These are phyloP conservation scores for Anoura caudifer DNA, from an alignment of 2,113 vertebrate species.

Conservation along the genomic window DNA sequence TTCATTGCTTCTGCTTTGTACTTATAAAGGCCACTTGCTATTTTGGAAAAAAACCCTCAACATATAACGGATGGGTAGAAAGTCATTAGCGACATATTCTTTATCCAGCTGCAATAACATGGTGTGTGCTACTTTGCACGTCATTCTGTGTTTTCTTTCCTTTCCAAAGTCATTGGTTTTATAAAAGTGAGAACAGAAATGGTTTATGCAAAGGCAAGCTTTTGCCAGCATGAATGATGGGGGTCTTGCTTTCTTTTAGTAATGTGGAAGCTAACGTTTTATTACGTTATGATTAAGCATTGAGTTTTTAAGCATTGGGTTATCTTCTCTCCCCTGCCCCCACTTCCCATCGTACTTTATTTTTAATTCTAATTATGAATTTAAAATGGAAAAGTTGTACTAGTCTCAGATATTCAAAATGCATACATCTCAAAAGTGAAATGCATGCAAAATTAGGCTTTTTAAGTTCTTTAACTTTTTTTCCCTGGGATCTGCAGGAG, in stretches of 20 bases:
- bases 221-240: constrained; percentile 40
- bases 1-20: constrained; percentile 54
- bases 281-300: constrained; percentile 25
- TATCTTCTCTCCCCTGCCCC: not conserved
- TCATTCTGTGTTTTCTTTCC: constrained; percentile 62
- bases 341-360: constrained; percentile 12
- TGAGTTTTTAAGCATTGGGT: not conserved
- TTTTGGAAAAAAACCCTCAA: constrained; percentile 54
- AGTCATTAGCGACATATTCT: constrained; percentile 73
- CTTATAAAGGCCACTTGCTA: constrained; percentile 61
- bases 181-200: constrained; percentile 62
- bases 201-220: constrained; percentile 61
- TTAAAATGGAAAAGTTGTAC: not conserved
- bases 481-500: not conserved
- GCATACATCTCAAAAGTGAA: constrained; percentile 16
- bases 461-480: not conserved
- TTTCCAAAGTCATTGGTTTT: constrained; percentile 66
- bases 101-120: constrained; percentile 63
- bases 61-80: constrained; percentile 53
- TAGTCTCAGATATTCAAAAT: constrained; percentile 8
- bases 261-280: constrained; percentile 47
- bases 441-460: not conserved
- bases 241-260: constrained; percentile 49
- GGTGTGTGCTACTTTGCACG: constrained; percentile 39
- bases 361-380: constrained; percentile 40